A percentile compares a stretch with the other conserved stretches of the same genome.
Conservation (phyloP, 2,113 vertebrate genomes). For the Megalops atlanticus region DNA sequence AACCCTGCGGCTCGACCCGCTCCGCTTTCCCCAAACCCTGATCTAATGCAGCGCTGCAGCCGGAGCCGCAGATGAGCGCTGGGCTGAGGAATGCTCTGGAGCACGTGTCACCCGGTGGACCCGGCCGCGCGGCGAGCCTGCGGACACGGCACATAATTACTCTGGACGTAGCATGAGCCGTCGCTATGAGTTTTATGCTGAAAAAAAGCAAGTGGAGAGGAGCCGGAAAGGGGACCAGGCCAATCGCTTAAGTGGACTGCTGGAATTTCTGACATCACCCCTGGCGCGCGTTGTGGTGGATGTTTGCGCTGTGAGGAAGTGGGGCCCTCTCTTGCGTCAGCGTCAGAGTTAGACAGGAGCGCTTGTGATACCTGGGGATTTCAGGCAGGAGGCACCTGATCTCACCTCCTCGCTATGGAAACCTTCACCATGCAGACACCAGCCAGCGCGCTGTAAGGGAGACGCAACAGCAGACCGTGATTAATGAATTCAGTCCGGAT, state of each 20-base stretch:
- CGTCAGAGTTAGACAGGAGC: neutral
- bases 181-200: no score
- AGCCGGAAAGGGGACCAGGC: no score
- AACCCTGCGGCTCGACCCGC: no score
- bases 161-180: neutral
- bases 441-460: no score
- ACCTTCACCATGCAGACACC: no score
- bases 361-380: no score
- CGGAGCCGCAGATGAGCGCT: neutral
- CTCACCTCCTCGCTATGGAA: no score
- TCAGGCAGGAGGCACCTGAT: no score
- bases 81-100: neutral
- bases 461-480: no score
- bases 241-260: neutral
- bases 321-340: neutral
- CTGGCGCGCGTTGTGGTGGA: neutral
- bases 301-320: neutral
- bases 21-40: neutral
- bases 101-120: neutral
- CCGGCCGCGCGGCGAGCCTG: no score
- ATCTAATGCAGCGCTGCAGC: neutral
- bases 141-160: neutral
- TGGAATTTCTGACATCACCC: slow-evolving; percentile 12
- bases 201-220: neutral
- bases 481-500: no score